Base-by-base conservation (phyloP, 2,113 vertebrate species). In the Chaetorhynchus papuensis region DNA sequence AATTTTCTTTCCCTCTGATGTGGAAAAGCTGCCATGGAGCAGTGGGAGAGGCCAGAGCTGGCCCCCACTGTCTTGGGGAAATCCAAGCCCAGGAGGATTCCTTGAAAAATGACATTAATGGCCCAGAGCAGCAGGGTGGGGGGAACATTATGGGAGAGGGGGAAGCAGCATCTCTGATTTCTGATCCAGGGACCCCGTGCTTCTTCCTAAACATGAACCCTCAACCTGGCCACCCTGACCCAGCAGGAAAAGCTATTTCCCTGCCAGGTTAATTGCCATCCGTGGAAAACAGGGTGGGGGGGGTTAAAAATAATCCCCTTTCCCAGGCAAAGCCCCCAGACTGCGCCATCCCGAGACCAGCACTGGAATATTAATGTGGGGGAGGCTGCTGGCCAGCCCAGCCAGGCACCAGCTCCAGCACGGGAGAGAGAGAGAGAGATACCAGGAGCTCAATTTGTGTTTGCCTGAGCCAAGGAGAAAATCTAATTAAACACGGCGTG, bases 401-500 rank as follows among this genome's bases (percentile, higher is more conserved):
- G 70, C 84, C 97, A 94, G 96, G 66, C 75, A 37, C 44, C 24
- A 35, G 90, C 96, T 96, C 92, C 52, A 47, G 91, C 66, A 27
- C 49, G 30, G 93, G 68, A 92, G 66, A 94, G 39, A 39, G 68
- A 92, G 66, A 94, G 39, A 39, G 87, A 95, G 92, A 97, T 87
- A 96, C 89, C 64, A 47, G 87, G 83, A 96, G 97, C 95, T 97
- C 97, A 94, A 91, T 97, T 97, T 97, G 97, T 97, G 95, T 98
- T 97, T 98, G 97, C 93, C 87, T 72, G 95, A 97, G 94, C 97
- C 94, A 95, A 92, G 97, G 96, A 97, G 97, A 98, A 98, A 98
- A 98, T 97, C 98, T 98, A 98, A 98, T 98, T 98, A 98, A 98
- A 98, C 93, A 97, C 97, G 97, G 98, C 95, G 75, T 87, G 77